Conservation (phyloP, 1,140 invertebrate genomes). For the Bombus balteatus region DNA sequence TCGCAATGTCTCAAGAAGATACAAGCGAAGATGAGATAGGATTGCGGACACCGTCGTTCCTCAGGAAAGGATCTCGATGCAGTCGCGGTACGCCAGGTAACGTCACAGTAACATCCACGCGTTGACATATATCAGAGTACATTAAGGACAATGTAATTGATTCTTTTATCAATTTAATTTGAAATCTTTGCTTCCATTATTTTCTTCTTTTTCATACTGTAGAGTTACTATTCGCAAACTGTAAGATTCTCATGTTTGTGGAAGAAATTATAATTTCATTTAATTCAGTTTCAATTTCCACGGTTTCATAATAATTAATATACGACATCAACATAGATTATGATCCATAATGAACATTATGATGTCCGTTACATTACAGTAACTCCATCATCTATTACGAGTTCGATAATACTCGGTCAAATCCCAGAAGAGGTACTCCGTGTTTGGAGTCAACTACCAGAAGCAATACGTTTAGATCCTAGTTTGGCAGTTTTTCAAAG, state of each 20-base stretch:
- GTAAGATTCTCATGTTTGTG: too few relatives aligned
- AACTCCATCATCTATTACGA: conserved; percentile 67
- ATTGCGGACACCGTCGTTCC: conserved; percentile 50
- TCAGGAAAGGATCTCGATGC: conserved; percentile 52
- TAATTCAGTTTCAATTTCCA: background rate
- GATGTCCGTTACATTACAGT: conserved; percentile 30
- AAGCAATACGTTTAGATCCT: conserved; percentile 86
- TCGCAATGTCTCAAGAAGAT: conserved; percentile 18
- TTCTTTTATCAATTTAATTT: background rate
- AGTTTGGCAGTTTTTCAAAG: conserved; percentile 85
- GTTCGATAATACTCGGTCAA: conserved; percentile 68
- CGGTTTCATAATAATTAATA: background rate
- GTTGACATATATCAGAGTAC: background rate
- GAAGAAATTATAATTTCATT: background rate
- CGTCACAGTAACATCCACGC: background rate
- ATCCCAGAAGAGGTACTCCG: conserved; percentile 85
- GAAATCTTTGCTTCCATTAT: background rate
- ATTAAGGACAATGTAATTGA: background rate
- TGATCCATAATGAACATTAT: background rate
- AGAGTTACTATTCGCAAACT: background rate
- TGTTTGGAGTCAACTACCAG: conserved; percentile 85
- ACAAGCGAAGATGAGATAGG: conserved; percentile 69
- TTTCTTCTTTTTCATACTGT: background rate
- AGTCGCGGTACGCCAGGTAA: conserved; percentile 41
- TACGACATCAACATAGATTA: too few relatives aligned